Evolutionary conservation across 2,888 invertebrate genomes (phyloP).

Genomic region (Eurytoma californica): DNA sequence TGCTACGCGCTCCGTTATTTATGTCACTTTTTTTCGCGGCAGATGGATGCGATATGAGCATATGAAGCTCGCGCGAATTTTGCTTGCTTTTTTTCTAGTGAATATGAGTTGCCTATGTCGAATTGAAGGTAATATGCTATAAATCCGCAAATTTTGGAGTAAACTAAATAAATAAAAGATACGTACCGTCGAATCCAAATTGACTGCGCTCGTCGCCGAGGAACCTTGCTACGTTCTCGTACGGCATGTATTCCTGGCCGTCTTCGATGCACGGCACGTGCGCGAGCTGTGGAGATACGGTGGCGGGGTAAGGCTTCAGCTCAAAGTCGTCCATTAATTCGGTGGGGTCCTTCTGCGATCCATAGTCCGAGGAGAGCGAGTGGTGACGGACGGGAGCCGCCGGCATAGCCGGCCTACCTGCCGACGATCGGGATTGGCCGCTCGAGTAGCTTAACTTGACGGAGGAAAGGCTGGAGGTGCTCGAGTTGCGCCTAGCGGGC

Average conservation of each 20-base stretch:
- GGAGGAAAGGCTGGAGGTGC: constrained; percentile 54
- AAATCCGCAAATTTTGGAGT: not conserved
- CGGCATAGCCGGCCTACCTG: not conserved
- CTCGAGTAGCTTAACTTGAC: not conserved
- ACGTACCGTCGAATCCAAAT: constrained; percentile 59
- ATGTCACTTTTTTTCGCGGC: constrained; percentile 11
- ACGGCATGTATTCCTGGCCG: constrained; percentile 70
- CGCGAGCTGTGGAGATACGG: constrained; percentile 28
- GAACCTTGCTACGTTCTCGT: constrained; percentile 68
- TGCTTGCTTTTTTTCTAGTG: too few relatives aligned
- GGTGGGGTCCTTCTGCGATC: constrained; percentile 44
- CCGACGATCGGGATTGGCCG: not conserved
- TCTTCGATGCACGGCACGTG: constrained; percentile 62
- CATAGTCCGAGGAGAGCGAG: constrained; percentile 51
- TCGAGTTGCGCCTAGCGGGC: constrained; percentile 36
- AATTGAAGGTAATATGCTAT: too few relatives aligned
- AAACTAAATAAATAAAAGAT: too few relatives aligned
- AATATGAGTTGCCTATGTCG: too few relatives aligned
- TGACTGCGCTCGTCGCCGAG: constrained; percentile 63
- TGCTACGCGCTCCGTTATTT: not conserved
- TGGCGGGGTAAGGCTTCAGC: constrained; percentile 35
- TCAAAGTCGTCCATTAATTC: constrained; percentile 49
- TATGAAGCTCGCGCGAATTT: not conserved
- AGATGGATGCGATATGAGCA: constrained; percentile 3
- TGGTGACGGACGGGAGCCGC: constrained; percentile 1